Percentiles rank a stretch among this genome's conserved stretches.
Conservation (phyloP, 1,140 invertebrate genomes). For the Maniola jurtina region DNA sequence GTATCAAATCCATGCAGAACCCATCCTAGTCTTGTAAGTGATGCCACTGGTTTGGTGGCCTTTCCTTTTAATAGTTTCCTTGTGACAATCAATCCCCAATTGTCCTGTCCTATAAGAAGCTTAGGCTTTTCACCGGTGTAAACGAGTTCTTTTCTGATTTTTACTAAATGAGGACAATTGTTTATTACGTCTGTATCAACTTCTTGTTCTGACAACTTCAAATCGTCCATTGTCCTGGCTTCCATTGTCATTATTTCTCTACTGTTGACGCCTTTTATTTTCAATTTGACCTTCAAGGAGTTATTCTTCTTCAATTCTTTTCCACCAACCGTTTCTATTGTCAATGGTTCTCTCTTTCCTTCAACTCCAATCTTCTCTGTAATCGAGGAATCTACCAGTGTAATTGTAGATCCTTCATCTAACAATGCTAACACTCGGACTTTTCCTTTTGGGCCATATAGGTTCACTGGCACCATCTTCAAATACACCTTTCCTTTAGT, state of each 20-base stretch:
- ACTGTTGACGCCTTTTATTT: not conserved
- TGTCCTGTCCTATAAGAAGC: not conserved
- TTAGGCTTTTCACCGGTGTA: not conserved
- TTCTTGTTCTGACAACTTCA: not conserved
- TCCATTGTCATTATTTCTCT: not conserved
- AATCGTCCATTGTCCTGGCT: not conserved
- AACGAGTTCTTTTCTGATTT: not conserved
- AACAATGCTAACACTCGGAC: not conserved
- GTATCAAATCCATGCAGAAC: not conserved
- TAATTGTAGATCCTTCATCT: not conserved
- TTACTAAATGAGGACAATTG: not conserved
- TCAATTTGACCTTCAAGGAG: not conserved
- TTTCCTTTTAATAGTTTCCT: not conserved
- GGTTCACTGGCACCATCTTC: constrained; percentile 15
- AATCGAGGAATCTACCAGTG: not conserved
- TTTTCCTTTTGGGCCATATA: not conserved
- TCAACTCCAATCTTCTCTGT: not conserved
- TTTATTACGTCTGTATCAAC: not conserved
- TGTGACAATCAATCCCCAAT: not conserved
- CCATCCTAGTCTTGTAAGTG: not conserved
- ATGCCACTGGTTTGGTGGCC: not conserved
- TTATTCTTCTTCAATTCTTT: not conserved
- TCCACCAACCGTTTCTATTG: no score
- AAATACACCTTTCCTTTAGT: constrained; percentile 8
- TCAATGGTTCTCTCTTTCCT: not conserved